A percentile compares a stretch with the other conserved stretches of the same genome.
These are phyloP conservation scores for Phrynosoma platyrhinos DNA, from an alignment of 2,113 vertebrate genomes.

Conservation along the genomic window DNA sequence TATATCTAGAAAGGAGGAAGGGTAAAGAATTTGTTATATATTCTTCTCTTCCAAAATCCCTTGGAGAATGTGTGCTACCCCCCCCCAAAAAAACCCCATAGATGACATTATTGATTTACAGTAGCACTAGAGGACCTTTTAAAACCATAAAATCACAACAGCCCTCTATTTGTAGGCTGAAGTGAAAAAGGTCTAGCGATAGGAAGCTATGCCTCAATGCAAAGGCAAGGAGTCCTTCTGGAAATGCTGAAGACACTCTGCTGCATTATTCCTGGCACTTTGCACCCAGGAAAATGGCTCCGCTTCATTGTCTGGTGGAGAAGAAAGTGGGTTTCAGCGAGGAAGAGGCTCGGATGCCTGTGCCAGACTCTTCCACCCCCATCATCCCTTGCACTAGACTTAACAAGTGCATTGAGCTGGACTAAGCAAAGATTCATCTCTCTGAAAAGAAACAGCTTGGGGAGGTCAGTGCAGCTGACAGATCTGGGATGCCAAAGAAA, in stretches of 20 bases:
- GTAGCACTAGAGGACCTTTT: no score
- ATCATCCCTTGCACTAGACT: accelerated
- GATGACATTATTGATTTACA: no score
- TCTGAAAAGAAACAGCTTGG: neutral
- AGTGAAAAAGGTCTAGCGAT: no score
- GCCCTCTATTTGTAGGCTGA: no score
- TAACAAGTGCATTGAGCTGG: accelerated
- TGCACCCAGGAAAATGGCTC: accelerated
- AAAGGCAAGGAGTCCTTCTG: neutral
- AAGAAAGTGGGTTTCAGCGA: neutral
- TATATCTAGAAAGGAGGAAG: no score
- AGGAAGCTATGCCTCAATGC: neutral
- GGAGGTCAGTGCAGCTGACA: neutral
- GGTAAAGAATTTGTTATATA: no score
- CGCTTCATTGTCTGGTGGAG: neutral
- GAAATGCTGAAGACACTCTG: no score
- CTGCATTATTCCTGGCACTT: neutral
- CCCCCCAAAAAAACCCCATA: no score
- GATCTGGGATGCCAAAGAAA: accelerated
- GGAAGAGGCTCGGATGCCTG: neutral
- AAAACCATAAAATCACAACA: no score
- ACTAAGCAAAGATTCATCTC: neutral
- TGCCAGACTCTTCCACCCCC: neutral
- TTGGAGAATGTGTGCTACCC: no score
- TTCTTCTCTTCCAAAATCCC: no score